Percentiles rank a stretch among this genome's conserved stretches.
These are phyloP conservation scores for Machimus atricapillus DNA, from an alignment of 2,888 invertebrate species.

Conservation along the genomic window DNA sequence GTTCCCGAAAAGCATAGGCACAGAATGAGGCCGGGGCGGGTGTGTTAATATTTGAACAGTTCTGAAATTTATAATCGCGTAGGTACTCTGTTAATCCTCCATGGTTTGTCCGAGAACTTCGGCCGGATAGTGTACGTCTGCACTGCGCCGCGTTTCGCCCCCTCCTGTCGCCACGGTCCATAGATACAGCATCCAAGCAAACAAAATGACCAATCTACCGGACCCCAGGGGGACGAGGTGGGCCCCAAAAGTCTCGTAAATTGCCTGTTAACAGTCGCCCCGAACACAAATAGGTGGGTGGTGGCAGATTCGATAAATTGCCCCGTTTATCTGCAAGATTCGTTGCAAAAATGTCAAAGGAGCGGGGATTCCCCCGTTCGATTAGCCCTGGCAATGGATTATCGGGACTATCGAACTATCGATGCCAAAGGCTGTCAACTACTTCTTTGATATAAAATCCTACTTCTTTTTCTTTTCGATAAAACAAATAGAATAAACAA, in stretches of 20 bases:
- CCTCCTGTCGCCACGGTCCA: background rate
- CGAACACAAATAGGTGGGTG: background rate
- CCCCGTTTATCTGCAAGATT: background rate
- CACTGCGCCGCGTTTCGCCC: background rate
- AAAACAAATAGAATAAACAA: background rate
- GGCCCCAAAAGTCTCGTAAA: background rate
- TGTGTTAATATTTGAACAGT: slow-evolving; percentile 4
- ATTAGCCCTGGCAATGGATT: background rate
- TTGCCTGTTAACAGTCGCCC: background rate
- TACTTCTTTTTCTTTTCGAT: background rate
- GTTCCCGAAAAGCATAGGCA: background rate
- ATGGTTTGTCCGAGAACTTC: background rate
- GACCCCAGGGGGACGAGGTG: background rate
- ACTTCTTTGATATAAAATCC: background rate
- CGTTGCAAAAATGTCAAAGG: background rate
- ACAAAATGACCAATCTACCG: background rate
- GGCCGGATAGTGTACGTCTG: background rate
- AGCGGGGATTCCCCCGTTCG: background rate
- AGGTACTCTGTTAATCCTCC: background rate
- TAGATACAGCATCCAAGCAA: background rate
- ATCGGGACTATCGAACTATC: background rate
- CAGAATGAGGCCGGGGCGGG: background rate
- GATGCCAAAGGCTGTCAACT: background rate
- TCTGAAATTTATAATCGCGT: slow-evolving; percentile 6
- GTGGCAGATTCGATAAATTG: background rate